Base-by-base conservation (phyloP, 2,113 vertebrate genomes). In the Scopus umbretta region DNA sequence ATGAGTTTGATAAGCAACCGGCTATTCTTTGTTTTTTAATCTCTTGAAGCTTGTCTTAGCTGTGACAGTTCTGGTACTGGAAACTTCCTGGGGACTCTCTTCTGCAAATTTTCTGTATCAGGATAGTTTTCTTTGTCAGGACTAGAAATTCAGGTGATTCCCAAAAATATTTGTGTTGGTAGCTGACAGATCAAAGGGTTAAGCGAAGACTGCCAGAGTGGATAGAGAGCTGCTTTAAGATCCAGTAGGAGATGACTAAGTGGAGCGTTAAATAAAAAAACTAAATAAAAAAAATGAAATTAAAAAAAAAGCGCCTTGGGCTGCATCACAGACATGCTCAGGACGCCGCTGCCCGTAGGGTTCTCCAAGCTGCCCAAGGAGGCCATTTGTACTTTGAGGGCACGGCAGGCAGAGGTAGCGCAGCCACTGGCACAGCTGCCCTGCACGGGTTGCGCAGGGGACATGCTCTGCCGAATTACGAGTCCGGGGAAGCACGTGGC, bases 341-440 rank as follows among this genome's bases (percentile, higher is more conserved):
- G 72, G 59, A 11, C 14, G 9, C 26, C 1, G 3, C 63, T 72
- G 68, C 43, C 43, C 9, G 3, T 15, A 3, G 5, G 2, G 2
- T 49, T 74, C 55, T 40, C 29, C 3, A 18, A 49, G 66, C 86
- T 79, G 59, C 61, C 63, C 1, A 0, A 9, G 66, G 73, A 45
- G 63, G 8, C 67, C 13, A 0, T 26, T 14, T 18, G 30, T 14
- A 3, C 52, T 22, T 17, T 0, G 1, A 34, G 38, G 62, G 36
- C 0, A 0, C 1, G 1, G 85, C 43, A 25, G 62, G 50, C 30
- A 9, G 62, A n/a, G 53, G 36, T 29, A 3, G 13, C 0, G 10
- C 52, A 36, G 52, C 38, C 10, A 0, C 2, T 8, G 66, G 66
- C 6, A 19, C 30, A 20, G 61, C 45, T 49, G 55, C 52, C 45